These are phyloP conservation scores for Anthopleura xanthogrammica DNA, from an alignment of 92 coral and sea anemone genomes.

Conservation along the genomic window DNA sequence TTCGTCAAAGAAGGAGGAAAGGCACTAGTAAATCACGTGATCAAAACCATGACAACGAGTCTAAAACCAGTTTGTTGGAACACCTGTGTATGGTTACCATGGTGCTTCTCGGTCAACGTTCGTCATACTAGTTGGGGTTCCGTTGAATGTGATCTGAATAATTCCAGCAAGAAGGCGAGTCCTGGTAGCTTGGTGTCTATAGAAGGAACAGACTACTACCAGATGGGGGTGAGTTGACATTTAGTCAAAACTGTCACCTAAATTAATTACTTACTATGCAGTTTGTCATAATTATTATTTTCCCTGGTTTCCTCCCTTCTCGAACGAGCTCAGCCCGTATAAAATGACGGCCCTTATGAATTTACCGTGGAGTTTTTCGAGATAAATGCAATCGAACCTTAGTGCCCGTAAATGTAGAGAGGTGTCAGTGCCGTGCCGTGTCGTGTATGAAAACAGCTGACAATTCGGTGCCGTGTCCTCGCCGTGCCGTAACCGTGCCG, in stretches of 20 bases:
- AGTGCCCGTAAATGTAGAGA: too few relatives aligned
- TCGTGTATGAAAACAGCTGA: too few relatives aligned
- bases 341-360: too few relatives aligned
- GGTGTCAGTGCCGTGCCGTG: too few relatives aligned
- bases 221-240: slow-evolving; percentile 11
- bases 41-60: not conserved
- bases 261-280: not conserved
- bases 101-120: slow-evolving; percentile 29
- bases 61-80: not conserved
- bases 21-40: slow-evolving; percentile 15
- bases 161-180: slow-evolving; percentile 19
- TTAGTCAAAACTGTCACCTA: not conserved
- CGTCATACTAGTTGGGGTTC: not conserved
- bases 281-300: too few relatives aligned
- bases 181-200: not conserved
- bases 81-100: slow-evolving; percentile 21
- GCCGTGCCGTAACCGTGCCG: too few relatives aligned
- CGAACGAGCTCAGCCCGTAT: too few relatives aligned
- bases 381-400: too few relatives aligned
- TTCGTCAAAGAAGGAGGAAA: slow-evolving; percentile 13
- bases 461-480: too few relatives aligned
- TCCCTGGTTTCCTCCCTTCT: too few relatives aligned
- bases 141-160: slow-evolving; percentile 17
- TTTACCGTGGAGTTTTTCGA: too few relatives aligned
- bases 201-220: slow-evolving; percentile 10